phyloP scores from a whole-genome alignment of 2,113 vertebrate genomes.

The Dipodomys ordii region DNA sequence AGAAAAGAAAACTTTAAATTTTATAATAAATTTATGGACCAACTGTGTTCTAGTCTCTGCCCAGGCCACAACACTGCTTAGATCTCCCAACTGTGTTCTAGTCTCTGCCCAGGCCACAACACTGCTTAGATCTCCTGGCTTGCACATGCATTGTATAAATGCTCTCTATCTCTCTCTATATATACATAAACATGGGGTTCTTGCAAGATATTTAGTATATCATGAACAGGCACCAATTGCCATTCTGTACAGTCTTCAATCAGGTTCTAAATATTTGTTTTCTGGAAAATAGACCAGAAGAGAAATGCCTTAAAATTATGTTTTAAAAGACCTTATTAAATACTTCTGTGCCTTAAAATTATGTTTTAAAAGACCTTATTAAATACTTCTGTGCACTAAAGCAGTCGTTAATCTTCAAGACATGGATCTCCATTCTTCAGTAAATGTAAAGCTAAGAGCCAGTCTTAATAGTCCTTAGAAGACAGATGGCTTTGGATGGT shows the following conservation, averaged over 20 bases:
- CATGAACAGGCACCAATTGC: not conserved
- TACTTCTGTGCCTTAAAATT: slow-evolving; percentile 23
- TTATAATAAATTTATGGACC: not conserved
- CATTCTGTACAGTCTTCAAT: not conserved
- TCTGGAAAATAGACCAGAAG: slow-evolving; percentile 41
- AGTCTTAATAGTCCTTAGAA: slow-evolving; percentile 51
- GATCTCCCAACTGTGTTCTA: no score
- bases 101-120: fast-evolving
- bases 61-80: no score
- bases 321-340: no score
- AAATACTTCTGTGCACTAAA: slow-evolving; percentile 59
- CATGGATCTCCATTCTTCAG: slow-evolving; percentile 54
- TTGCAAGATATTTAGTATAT: not conserved
- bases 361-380: slow-evolving; percentile 38
- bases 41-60: not conserved
- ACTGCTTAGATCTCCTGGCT: not conserved
- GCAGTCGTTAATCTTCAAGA: slow-evolving; percentile 62
- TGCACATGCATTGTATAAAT: not conserved
- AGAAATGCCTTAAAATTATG: no score
- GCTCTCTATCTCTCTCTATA: fast-evolving
- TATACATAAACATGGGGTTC: fast-evolving
- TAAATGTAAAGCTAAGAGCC: slow-evolving; percentile 60
- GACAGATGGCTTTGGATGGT: slow-evolving; percentile 39
- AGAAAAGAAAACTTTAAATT: not conserved
- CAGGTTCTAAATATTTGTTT: not conserved